These are phyloP conservation scores for Catostylus mosaicus DNA, from an alignment of 30 jellyfish, hydroid and myxozoan genomes.

Conservation along the genomic window DNA sequence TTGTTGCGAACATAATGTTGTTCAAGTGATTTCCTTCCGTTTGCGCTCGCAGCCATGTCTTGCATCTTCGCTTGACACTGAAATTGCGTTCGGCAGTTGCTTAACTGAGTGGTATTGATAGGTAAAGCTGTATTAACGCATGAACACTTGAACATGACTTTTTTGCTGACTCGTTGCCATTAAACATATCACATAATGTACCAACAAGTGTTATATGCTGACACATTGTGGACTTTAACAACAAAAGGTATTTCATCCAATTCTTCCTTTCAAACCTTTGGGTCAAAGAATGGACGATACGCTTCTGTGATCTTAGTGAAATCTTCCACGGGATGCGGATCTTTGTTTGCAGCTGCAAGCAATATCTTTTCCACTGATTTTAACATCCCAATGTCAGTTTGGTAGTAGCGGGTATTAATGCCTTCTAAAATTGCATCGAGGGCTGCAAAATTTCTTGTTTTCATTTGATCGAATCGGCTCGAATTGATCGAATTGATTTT, in stretches of 20 bases:
- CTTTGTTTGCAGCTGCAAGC: constrained; percentile 1
- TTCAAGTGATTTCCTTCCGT: neutral
- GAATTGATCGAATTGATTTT: neutral
- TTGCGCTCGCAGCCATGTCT: neutral
- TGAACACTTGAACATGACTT: neutral
- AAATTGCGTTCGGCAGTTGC: too few species aligned
- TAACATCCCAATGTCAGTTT: constrained; percentile 19
- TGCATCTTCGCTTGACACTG: too few species aligned
- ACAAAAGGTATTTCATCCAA: neutral
- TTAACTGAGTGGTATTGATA: neutral
- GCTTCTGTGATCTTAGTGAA: neutral
- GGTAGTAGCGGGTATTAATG: neutral
- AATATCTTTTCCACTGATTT: constrained; percentile 11
- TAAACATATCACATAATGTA: neutral
- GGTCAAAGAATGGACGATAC: neutral
- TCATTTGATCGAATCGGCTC: constrained; percentile 2
- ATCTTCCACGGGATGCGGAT: neutral
- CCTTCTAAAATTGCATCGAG: neutral
- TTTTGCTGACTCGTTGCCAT: neutral
- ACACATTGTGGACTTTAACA: neutral
- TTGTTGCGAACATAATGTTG: neutral
- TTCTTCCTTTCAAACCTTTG: too few species aligned
- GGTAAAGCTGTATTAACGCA: neutral
- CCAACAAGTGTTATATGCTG: too few species aligned
- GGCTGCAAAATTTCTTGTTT: neutral